Conservation (phyloP, 2,113 vertebrate genomes). For the Micronisus gabar region DNA sequence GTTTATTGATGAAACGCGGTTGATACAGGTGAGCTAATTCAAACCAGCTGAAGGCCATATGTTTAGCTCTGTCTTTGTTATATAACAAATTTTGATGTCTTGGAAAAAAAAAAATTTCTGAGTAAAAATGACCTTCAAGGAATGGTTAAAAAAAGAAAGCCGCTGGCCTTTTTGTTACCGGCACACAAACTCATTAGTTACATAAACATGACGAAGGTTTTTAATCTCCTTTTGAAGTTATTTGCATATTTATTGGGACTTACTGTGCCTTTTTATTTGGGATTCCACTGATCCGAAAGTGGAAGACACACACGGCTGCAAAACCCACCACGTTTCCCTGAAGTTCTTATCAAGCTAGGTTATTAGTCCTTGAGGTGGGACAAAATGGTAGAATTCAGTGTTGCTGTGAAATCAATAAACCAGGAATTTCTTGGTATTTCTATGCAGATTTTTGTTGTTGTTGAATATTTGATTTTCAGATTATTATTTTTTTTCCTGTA, state of each 20-base stretch:
- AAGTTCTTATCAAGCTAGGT: background rate
- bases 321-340: background rate
- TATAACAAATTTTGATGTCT: background rate
- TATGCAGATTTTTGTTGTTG: background rate
- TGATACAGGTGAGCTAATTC: slow-evolving; percentile 48
- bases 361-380: background rate
- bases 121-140: slow-evolving; percentile 15
- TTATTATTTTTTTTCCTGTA: background rate
- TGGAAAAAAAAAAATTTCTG: background rate
- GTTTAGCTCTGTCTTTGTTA: slow-evolving; percentile 13
- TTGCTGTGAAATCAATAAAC: background rate
- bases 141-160: background rate
- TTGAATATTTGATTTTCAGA: background rate
- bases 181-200: background rate
- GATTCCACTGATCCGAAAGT: background rate
- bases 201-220: background rate
- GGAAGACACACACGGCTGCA: background rate
- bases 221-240: background rate
- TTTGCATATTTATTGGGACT: slow-evolving; percentile 5
- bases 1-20: background rate
- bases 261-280: background rate
- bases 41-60: slow-evolving; percentile 12
- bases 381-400: background rate
- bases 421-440: background rate
- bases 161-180: rapidly evolving